Evolutionary conservation across 2,797 vertebrate species (phyloP).

Genomic region (Xyrichtys novacula): DNA sequence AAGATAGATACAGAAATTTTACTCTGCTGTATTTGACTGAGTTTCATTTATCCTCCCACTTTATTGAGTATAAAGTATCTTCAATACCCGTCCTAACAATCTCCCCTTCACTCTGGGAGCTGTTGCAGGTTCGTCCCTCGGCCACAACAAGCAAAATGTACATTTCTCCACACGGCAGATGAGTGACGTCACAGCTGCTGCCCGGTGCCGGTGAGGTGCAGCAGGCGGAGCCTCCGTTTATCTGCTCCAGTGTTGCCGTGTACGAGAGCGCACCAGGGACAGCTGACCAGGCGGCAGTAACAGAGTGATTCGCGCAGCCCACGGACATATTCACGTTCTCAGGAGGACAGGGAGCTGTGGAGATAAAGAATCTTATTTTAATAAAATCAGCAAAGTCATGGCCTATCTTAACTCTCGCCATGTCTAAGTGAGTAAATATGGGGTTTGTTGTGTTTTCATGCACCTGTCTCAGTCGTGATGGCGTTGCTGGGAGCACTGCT

Average conservation of each 20-base stretch:
- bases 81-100: slow-evolving; percentile 83
- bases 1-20: neutral
- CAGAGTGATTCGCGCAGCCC: slow-evolving; percentile 63
- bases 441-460: slow-evolving; percentile 4
- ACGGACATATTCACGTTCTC: slow-evolving; percentile 25
- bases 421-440: no score
- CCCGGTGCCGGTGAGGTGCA: slow-evolving; percentile 64
- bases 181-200: slow-evolving; percentile 71
- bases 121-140: slow-evolving; percentile 84
- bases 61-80: neutral
- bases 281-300: slow-evolving; percentile 73
- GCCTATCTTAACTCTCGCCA: no score
- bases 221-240: slow-evolving; percentile 57
- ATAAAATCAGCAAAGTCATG: no score
- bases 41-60: neutral
- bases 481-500: slow-evolving; percentile 73
- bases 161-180: slow-evolving; percentile 82
- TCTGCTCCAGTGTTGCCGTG: slow-evolving; percentile 75
- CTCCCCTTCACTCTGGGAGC: slow-evolving; percentile 72
- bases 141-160: slow-evolving; percentile 78
- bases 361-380: no score
- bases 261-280: slow-evolving; percentile 77
- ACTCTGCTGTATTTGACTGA: neutral
- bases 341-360: slow-evolving; percentile 84
- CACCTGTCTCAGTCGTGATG: slow-evolving; percentile 78